These are phyloP conservation scores for Acrobasis repandana DNA, from an alignment of 2,888 invertebrate species.

Conservation along the genomic window DNA sequence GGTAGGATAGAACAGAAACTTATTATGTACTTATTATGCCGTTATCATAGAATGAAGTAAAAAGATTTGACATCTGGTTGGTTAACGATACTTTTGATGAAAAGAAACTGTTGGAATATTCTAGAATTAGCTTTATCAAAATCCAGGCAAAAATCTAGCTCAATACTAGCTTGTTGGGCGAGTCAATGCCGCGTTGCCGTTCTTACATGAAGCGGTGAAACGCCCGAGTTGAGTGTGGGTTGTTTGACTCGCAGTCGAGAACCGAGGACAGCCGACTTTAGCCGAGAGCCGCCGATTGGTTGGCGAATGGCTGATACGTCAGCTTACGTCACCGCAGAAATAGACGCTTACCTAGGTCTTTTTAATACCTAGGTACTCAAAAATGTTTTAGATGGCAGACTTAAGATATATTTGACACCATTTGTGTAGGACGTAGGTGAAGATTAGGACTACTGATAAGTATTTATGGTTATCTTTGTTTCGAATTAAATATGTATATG, in stretches of 20 bases:
- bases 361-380: not conserved
- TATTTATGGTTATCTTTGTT: too few relatives aligned
- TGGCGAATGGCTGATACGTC: slow-evolving; percentile 40
- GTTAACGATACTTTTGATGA: not conserved
- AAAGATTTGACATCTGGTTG: not conserved
- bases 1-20: too few relatives aligned
- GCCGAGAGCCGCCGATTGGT: slow-evolving; percentile 39
- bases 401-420: not conserved
- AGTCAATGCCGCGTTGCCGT: slow-evolving; percentile 71
- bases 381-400: not conserved
- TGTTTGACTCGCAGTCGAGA: slow-evolving; percentile 48
- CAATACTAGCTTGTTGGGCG: slow-evolving; percentile 25
- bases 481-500: too few relatives aligned
- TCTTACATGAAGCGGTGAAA: slow-evolving; percentile 45
- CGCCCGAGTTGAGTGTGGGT: slow-evolving; percentile 52
- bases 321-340: slow-evolving; percentile 48
- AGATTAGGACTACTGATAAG: too few relatives aligned
- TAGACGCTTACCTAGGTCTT: slow-evolving; percentile 34
- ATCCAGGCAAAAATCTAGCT: slow-evolving; percentile 26
- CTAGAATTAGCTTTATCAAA: not conserved
- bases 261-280: slow-evolving; percentile 46
- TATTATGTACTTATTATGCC: too few relatives aligned
- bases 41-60: not conserved
- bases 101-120: not conserved
- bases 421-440: too few relatives aligned